Evolutionary conservation across 2,113 vertebrate species (phyloP), one percentile per base, ranked within the genome.

Genomic region (Corythornis vintsioides): DNA sequence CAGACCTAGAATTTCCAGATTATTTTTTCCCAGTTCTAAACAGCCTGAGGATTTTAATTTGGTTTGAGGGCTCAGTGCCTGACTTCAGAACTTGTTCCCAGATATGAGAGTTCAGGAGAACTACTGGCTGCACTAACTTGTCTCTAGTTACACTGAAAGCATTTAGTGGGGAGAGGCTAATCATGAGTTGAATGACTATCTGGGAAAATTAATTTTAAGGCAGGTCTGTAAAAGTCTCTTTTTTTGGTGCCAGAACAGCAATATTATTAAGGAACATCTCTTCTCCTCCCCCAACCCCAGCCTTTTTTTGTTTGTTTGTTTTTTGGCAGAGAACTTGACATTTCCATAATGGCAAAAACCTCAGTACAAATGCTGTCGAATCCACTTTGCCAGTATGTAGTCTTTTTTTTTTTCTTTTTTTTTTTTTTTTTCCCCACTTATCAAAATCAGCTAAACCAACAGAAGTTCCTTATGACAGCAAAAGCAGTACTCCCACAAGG

Each of bases 171-270:
- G 38, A 89, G 42, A 92, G 21, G 31, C 35, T 92, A 57, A 66
- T 83, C 13, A 75, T n/a, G 7, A 85, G 33, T 50, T 89, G 55
- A 92, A 35, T 72, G 42, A 89, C 75, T 75, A 91, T 16, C 53
- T 86, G 81, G 26, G 66, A 64, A 89, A 94, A 94, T 81, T 89
- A 74, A 92, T 83, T 91, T 79, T 42, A 65, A 92, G 42, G 20
- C 56, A 95, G 24, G 35, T 71, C 76, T 86, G 26, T 85, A 73
- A 63, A 78, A 89, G 59, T n/a, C 13, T 63, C 20, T 71, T 80
- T 90, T 88, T 15, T 64, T 66, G 13, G 72, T 86, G 90, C 93
- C 93, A 94, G 57, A 71, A 90, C 29, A 95, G 78, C 69, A 94
- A 83, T 95, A 88, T 89, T 77, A 33, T 88, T 88, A 94, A 83